Base-by-base conservation (phyloP, 2,888 invertebrate species). In the Acleris emargana region DNA sequence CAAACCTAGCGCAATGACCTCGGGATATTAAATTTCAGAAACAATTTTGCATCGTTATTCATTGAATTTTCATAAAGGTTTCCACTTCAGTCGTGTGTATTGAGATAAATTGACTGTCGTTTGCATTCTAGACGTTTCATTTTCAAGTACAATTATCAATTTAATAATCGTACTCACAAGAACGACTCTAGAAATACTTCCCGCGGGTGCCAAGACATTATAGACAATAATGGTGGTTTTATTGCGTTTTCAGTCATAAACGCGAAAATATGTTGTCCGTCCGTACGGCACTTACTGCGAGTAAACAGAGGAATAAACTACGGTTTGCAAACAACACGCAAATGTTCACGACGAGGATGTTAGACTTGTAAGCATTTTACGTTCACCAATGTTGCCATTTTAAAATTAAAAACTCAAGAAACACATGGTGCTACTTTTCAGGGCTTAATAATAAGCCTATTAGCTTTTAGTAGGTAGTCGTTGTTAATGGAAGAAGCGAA, bases 221-320 rank as follows among this genome's bases (percentile, higher is more conserved):
- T 67, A 76, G 76, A 79, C 76, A 79, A 79, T 79, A 78, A 81
- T 80, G 78, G 73, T 76, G 38, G 73, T 82, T 82, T 83, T 81
- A 83, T 79, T 74, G 71, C 73, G 60, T 76, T 71, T 69, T 69
- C 63, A 57, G 59, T 52, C 63, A 72, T 79, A 81, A 82, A 82
- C 76, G 77, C 73, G 75, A 74, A 70, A 77, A 77, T 77, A 74
- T 71, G 68, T 70, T 74, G 76, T 75, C 70, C 69, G 67, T 68
- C 58, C 49, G 58, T 58, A 57, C 22, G 25, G 49, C 20, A 32
- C 49, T 20, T 47, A 47, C 32, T 28, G n/a, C n/a, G 20, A 18
- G 32, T 49, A 43, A 64, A 64, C 59, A 53, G 58, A 42, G 49
- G 52, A 43, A 28, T 20, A 58, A 58, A 58, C 58, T 43, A 49